Evolutionary conservation across 2,888 invertebrate genomes (phyloP).

Genomic region (Sicus ferrugineus): DNA sequence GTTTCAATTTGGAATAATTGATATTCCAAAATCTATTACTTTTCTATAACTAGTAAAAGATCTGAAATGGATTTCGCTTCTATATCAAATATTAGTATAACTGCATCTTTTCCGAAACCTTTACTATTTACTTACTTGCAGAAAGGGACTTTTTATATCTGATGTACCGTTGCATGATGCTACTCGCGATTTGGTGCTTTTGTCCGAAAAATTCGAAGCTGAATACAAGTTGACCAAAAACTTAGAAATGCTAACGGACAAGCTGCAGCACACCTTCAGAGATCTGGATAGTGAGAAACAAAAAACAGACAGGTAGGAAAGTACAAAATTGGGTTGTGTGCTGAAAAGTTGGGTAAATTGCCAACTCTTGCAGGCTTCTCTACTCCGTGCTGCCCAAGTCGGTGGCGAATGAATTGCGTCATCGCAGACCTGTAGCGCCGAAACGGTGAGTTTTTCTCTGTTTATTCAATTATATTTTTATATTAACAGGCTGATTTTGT

Average conservation of each 20-base stretch:
- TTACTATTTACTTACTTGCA: too few relatives aligned
- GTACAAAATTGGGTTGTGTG: not conserved
- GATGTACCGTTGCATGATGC: slow-evolving; percentile 97
- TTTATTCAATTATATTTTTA: too few relatives aligned
- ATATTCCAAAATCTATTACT: too few relatives aligned
- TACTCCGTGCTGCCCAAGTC: slow-evolving; percentile 94
- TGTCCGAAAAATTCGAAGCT: slow-evolving; percentile 96
- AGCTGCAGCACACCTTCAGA: slow-evolving; percentile 91
- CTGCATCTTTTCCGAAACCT: too few relatives aligned
- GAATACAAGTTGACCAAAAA: slow-evolving; percentile 95
- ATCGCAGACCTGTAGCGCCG: slow-evolving; percentile 90
- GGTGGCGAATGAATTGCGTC: slow-evolving; percentile 93
- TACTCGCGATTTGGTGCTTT: slow-evolving; percentile 90
- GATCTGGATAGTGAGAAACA: slow-evolving; percentile 94
- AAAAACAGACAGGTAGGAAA: slow-evolving; percentile 87
- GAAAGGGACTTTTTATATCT: slow-evolving; percentile 89
- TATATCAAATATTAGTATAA: slow-evolving; percentile 12
- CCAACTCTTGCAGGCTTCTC: slow-evolving; percentile 74
- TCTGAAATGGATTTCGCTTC: too few relatives aligned
- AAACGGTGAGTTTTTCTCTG: slow-evolving; percentile 73
- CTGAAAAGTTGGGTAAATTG: not conserved
- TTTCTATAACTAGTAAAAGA: too few relatives aligned
- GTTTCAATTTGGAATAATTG: too few relatives aligned
- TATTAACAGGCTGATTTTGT: too few relatives aligned
- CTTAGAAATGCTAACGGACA: slow-evolving; percentile 91